Evolutionary conservation across 2,113 vertebrate genomes (phyloP).

Genomic region (Anhinga rufa): DNA sequence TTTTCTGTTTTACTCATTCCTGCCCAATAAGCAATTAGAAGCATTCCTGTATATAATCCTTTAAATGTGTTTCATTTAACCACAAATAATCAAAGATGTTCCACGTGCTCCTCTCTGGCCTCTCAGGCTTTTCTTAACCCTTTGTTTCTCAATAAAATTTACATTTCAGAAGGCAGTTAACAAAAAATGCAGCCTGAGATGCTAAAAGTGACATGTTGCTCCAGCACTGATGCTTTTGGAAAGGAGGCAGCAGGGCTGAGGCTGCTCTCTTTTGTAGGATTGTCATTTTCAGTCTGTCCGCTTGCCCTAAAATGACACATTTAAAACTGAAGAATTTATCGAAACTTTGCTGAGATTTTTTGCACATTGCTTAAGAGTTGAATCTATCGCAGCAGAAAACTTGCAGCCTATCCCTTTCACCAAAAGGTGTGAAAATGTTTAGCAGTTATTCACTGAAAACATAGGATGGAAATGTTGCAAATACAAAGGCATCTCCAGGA

Average conservation of each 20-base stretch:
- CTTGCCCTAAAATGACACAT: not conserved
- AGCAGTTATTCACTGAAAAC: not conserved
- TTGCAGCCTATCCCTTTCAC: not conserved
- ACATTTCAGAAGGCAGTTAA: not conserved
- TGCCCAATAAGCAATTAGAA: not conserved
- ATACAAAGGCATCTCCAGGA: not conserved
- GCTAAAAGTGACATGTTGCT: not conserved
- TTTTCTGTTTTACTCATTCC: not conserved
- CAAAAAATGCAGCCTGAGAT: not conserved
- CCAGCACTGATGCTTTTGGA: not conserved
- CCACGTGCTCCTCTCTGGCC: not conserved
- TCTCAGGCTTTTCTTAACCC: not conserved
- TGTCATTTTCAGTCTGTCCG: not conserved
- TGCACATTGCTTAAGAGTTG: not conserved
- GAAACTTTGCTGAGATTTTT: not conserved
- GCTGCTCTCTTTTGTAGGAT: not conserved
- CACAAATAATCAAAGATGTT: not conserved
- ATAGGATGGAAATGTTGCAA: not conserved
- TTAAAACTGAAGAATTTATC: not conserved
- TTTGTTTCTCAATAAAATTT: not conserved
- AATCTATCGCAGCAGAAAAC: not conserved
- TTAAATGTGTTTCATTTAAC: not conserved
- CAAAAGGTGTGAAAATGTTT: not conserved
- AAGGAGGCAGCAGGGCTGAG: not conserved
- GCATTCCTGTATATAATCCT: not conserved